phyloP scores from a whole-genome alignment of 2,113 vertebrate genomes.

The Hirundichthys speculiger region DNA sequence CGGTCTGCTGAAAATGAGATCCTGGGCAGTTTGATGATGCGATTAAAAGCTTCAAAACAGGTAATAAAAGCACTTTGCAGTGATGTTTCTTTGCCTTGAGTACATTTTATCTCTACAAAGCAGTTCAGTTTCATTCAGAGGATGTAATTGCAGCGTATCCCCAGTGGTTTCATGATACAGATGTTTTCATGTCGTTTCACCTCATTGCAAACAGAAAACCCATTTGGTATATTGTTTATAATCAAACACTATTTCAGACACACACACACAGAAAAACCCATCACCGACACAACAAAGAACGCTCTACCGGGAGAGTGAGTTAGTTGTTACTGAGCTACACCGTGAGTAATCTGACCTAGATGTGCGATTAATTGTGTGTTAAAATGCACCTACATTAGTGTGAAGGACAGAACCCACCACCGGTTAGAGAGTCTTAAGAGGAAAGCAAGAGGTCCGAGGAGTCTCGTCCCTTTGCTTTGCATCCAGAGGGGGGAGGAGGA shows the following conservation, averaged over 20 bases:
- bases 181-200: constrained; percentile 47
- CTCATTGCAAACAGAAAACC: constrained; percentile 14
- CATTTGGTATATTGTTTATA: constrained; percentile 18
- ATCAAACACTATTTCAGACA: constrained; percentile 9
- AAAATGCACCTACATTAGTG: constrained; percentile 81
- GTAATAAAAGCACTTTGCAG: background rate
- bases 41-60: background rate
- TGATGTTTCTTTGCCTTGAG: no score
- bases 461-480: constrained; percentile 76
- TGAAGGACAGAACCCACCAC: constrained; percentile 77
- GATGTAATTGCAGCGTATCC: rapidly evolving
- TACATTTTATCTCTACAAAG: no score
- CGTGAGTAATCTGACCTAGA: constrained; percentile 62
- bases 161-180: constrained; percentile 69
- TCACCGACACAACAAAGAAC: constrained; percentile 49
- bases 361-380: constrained; percentile 70
- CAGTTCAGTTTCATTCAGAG: background rate
- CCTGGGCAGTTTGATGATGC: no score
- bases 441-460: constrained; percentile 73
- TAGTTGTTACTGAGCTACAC: constrained; percentile 78
- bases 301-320: constrained; percentile 60
- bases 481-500: constrained; percentile 66
- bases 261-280: constrained; percentile 18
- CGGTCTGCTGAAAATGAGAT: no score
- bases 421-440: constrained; percentile 66